A percentile compares a stretch with the other conserved stretches of the same genome.
These are phyloP conservation scores for Sipha maydis DNA, from an alignment of 2,888 invertebrate genomes.

Conservation along the genomic window DNA sequence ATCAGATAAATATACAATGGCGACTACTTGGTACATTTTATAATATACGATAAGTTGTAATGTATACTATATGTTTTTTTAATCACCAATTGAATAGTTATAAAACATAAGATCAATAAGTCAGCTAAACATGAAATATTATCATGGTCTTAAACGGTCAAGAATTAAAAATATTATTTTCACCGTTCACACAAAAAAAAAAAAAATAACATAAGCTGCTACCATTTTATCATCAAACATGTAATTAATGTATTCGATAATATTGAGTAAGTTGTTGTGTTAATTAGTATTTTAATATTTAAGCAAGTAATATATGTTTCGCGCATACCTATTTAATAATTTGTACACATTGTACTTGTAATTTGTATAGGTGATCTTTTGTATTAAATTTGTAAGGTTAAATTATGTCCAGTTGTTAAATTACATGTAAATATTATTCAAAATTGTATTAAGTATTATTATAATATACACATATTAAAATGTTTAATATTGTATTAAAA, in stretches of 20 bases:
- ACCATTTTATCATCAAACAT: not conserved
- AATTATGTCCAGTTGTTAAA: no score
- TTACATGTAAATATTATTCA: no score
- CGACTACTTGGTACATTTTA: not conserved
- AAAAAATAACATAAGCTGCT: not conserved
- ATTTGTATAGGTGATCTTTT: no score
- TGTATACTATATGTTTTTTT: not conserved
- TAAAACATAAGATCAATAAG: not conserved
- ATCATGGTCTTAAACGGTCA: not conserved
- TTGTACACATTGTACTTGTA: not conserved
- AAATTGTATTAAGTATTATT: no score
- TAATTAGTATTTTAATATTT: not conserved
- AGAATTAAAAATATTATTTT: not conserved
- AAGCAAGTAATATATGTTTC: not conserved
- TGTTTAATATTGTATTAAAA: no score
- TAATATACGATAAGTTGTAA: not conserved
- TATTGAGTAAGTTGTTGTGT: not conserved
- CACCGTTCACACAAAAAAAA: not conserved
- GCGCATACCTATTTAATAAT: not conserved
- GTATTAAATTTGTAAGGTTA: no score
- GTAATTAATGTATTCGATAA: not conserved
- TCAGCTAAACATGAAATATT: not conserved
- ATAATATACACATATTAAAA: no score
- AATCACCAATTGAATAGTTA: not conserved
- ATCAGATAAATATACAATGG: not conserved